A percentile compares a stretch with the other conserved stretches of the same genome.
Conservation (phyloP, 2,797 vertebrate species). For the Smutsia gigantea region DNA sequence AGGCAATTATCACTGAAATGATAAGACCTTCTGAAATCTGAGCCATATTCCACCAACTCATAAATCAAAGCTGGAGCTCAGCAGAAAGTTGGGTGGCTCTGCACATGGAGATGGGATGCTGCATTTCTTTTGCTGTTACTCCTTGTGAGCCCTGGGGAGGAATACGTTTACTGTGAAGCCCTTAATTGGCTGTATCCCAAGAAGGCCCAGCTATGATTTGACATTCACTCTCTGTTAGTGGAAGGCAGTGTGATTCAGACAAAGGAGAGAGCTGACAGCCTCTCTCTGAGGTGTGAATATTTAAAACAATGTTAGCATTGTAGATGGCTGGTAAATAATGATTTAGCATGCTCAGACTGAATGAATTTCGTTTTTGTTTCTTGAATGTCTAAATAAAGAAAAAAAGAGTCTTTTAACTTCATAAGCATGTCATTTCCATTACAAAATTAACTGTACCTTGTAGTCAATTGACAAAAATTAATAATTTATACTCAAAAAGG, state of each 20-base stretch:
- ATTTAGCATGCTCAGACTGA: conserved; percentile 66
- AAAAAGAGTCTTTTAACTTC: neutral
- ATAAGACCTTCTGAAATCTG: conserved; percentile 86
- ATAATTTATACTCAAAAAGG: conserved; percentile 45
- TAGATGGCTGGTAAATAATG: conserved; percentile 74
- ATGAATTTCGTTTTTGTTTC: conserved; percentile 57
- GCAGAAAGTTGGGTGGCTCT: conserved; percentile 57
- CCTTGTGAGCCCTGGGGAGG: conserved; percentile 54
- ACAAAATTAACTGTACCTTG: neutral
- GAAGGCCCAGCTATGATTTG: conserved; percentile 80
- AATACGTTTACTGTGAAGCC: conserved; percentile 79
- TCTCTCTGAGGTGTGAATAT: conserved; percentile 77
- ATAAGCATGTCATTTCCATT: neutral
- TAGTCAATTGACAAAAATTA: conserved; percentile 1
- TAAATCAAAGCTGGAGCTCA: conserved; percentile 75
- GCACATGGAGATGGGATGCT: neutral
- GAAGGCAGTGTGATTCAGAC: conserved; percentile 85
- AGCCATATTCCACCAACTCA: conserved; percentile 79
- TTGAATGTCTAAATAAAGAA: conserved; percentile 37
- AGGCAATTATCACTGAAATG: conserved; percentile 88
- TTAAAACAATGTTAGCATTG: conserved; percentile 73
- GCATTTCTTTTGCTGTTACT: conserved; percentile 60
- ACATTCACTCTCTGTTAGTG: conserved; percentile 82
- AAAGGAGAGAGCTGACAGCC: conserved; percentile 68
- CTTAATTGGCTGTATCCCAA: conserved; percentile 85